Base-by-base conservation (phyloP, 23 tunicate species). In the Aplidium turbinatum region DNA sequence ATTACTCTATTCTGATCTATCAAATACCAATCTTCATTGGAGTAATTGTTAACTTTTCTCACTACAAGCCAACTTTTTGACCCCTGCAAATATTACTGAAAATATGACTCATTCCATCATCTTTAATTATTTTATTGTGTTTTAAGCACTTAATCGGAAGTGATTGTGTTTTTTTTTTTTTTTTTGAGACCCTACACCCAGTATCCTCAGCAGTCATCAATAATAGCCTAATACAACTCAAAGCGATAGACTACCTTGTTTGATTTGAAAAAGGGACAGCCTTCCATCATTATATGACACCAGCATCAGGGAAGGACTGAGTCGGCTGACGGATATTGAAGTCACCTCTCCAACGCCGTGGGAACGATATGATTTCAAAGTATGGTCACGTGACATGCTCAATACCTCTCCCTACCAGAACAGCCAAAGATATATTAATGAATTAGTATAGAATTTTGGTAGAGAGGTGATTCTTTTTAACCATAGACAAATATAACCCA, bases 281-380 rank as follows among this genome's bases (percentile, higher is more conserved):
- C 28, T 26, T 0, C 89, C 96, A 55, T 77, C 86, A 6, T 51
- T 35, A 48, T 89, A 80, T 2, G 89, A 86, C 22, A 75, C 77
- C 35, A 89, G 57, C 76, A 89, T 77, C 42, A 89, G 54, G 35
- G 72, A 54, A 7, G 82, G 22, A 25, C 53, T 70, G 19, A 83
- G 82, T 1, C 31, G 57, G 68, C 85, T 75, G 46, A 75, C 34
- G 2, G 89, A 64, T 4, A 83, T 26, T 1, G 57, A 52, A 31
- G 81, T 74, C 6, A 75, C 89, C n/a, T 65, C 75, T 1, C 77
- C 77, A 3, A 47, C 13, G 36, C 79, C 53, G 29, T 64, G 47
- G 21, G 74, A 61, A 38, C 50, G 62, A 50, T 74, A 83, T 1
- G 65, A 38, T 36, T 55, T 63, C 39, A 50, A 39, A 27, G 38